Conservation (phyloP, 2,797 vertebrate genomes). For the Cetoscarus ocellatus region DNA sequence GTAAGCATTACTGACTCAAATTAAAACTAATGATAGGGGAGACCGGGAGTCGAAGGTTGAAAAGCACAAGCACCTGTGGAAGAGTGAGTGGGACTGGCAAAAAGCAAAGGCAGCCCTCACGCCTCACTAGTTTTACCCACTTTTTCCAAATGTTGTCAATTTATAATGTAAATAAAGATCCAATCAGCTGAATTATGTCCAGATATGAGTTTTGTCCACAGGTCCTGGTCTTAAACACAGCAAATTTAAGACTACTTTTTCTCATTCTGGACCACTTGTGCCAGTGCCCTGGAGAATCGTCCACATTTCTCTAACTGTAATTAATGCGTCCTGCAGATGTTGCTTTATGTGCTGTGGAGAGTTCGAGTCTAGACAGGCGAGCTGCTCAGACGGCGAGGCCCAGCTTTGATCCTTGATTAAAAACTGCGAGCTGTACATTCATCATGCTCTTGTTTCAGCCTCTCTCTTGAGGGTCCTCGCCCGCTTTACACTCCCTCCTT, state of each 20-base stretch:
- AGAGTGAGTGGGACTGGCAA: too few relatives aligned
- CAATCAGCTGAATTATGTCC: too few relatives aligned
- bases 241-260: conserved; percentile 15
- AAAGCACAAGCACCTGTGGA: conserved; percentile 12
- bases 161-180: too few relatives aligned
- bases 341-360: conserved; percentile 85
- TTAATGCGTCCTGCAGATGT: conserved; percentile 87
- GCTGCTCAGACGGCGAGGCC: conserved; percentile 82
- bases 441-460: conserved; percentile 80
- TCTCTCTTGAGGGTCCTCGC: conserved; percentile 71
- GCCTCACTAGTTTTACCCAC: too few relatives aligned
- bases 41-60: neutral
- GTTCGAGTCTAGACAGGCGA: conserved; percentile 87
- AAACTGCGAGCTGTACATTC: conserved; percentile 85
- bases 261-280: conserved; percentile 31
- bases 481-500: conserved; percentile 48
- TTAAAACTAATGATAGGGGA: conserved; percentile 43
- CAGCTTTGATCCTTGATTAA: conserved; percentile 89
- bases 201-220: too few relatives aligned
- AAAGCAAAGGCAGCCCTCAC: too few relatives aligned
- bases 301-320: conserved; percentile 79
- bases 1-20: conserved; percentile 41
- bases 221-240: too few relatives aligned
- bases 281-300: conserved; percentile 60
- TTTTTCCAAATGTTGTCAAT: too few relatives aligned